Conservation (phyloP, 2,888 invertebrate species). For the Cheilosia variabilis region DNA sequence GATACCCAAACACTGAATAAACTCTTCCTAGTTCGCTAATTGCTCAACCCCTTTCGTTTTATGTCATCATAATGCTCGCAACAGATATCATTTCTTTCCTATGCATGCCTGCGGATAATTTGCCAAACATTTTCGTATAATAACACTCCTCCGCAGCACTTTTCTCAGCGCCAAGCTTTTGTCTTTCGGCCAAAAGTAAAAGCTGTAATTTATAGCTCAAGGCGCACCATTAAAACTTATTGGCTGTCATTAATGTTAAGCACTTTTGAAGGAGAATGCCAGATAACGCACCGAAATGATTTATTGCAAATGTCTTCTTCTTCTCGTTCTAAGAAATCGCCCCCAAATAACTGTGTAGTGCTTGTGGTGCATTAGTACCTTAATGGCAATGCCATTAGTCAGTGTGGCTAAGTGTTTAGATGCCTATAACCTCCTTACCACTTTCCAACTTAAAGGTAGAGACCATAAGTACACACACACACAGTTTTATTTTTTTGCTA, state of each 20-base stretch:
- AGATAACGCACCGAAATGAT: slow-evolving; percentile 53
- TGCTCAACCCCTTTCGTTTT: slow-evolving; percentile 17
- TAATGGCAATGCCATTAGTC: slow-evolving; percentile 70
- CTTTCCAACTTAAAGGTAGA: slow-evolving; percentile 41
- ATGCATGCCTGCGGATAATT: slow-evolving; percentile 53
- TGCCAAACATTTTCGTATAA: slow-evolving; percentile 40
- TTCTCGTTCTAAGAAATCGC: slow-evolving; percentile 25
- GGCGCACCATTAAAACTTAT: slow-evolving; percentile 77
- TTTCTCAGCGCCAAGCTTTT: slow-evolving; percentile 19
- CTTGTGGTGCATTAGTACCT: slow-evolving; percentile 64
- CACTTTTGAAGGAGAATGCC: slow-evolving; percentile 65
- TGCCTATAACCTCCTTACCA: slow-evolving; percentile 43
- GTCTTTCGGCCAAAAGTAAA: slow-evolving; percentile 42
- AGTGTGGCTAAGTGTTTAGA: slow-evolving; percentile 55
- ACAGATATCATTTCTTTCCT: slow-evolving; percentile 4
- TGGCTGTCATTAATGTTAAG: slow-evolving; percentile 78
- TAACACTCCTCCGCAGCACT: slow-evolving; percentile 8
- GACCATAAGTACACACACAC: background rate
- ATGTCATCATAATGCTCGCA: background rate
- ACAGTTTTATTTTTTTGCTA: background rate
- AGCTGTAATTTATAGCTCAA: slow-evolving; percentile 66
- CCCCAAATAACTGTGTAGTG: slow-evolving; percentile 50
- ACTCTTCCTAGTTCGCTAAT: slow-evolving; percentile 2
- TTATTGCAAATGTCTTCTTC: slow-evolving; percentile 20
- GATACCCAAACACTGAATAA: slow-evolving; percentile 6